Evolutionary conservation across 2,888 invertebrate genomes (phyloP).

Genomic region (Epistrophe grossulariae): DNA sequence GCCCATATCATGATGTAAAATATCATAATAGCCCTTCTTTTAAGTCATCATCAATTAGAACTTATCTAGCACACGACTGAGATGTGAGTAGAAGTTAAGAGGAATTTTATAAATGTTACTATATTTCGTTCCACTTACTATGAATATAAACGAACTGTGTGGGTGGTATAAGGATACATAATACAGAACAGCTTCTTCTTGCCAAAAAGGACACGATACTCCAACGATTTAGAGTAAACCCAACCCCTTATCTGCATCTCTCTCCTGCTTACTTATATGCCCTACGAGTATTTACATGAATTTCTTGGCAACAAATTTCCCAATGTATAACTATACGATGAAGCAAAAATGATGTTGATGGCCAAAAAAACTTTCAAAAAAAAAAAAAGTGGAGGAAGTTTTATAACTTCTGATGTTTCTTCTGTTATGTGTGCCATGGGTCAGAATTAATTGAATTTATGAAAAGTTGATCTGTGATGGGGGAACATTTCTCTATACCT

Average conservation of each 20-base stretch:
- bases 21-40: conserved; percentile 52
- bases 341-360: conserved; percentile 26
- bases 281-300: conserved; percentile 53
- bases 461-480: conserved; percentile 64
- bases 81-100: conserved; percentile 32
- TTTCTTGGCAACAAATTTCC: conserved; percentile 61
- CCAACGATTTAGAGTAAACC: conserved; percentile 25
- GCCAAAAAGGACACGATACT: conserved; percentile 62
- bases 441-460: conserved; percentile 73
- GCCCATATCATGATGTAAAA: conserved; percentile 39
- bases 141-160: conserved; percentile 19
- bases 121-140: conserved; percentile 56
- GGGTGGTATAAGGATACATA: conserved; percentile 33
- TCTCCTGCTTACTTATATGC: background rate
- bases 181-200: conserved; percentile 29
- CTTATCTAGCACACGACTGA: conserved; percentile 60
- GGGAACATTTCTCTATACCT: conserved; percentile 20
- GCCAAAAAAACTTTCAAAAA: conserved; percentile 49
- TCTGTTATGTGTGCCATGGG: conserved; percentile 53
- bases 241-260: background rate
- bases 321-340: conserved; percentile 3
- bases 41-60: conserved; percentile 70
- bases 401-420: conserved; percentile 50
- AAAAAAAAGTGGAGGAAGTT: conserved; percentile 47
- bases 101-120: conserved; percentile 64